These are phyloP conservation scores for Brachionus angularis DNA, from an alignment of 1,140 invertebrate species.

Conservation along the genomic window DNA sequence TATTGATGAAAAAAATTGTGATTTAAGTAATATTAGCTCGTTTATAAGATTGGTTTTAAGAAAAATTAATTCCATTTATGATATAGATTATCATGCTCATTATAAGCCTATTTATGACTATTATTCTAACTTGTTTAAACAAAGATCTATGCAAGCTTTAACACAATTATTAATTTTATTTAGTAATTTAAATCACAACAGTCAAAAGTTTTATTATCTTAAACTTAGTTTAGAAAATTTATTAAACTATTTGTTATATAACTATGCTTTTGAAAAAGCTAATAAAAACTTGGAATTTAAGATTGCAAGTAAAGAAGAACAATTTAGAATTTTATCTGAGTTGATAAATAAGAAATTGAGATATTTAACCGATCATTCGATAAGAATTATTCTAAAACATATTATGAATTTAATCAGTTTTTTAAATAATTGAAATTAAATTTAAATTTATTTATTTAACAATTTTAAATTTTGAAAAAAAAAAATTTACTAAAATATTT, in stretches of 20 bases:
- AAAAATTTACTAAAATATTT: too few relatives aligned
- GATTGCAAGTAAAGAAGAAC: neutral
- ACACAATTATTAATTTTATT: constrained; percentile 34
- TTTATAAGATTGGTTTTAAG: constrained; percentile 10
- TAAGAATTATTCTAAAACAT: constrained; percentile 14
- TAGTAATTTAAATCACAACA: constrained; percentile 26
- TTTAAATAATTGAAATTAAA: too few relatives aligned
- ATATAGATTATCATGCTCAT: neutral
- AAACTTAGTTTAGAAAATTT: constrained; percentile 35
- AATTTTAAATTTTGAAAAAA: too few relatives aligned
- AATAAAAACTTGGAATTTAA: constrained; percentile 2
- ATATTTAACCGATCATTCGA: neutral
- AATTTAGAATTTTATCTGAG: neutral
- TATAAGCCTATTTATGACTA: neutral
- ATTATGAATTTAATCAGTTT: neutral
- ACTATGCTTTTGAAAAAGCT: constrained; percentile 1
- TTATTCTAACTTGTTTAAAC: constrained; percentile 13
- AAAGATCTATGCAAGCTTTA: constrained; percentile 30
- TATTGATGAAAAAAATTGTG: constrained; percentile 16
- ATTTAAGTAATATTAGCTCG: neutral
- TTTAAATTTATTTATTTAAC: too few relatives aligned
- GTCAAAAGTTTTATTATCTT: constrained; percentile 21
- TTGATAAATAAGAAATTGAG: constrained; percentile 3
- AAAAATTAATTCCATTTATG: neutral
- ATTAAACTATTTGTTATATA: constrained; percentile 26